A percentile compares a stretch with the other conserved stretches of the same genome.
phyloP scores from a whole-genome alignment of 2,797 vertebrate genomes.

The Pangasius mekongensis region DNA sequence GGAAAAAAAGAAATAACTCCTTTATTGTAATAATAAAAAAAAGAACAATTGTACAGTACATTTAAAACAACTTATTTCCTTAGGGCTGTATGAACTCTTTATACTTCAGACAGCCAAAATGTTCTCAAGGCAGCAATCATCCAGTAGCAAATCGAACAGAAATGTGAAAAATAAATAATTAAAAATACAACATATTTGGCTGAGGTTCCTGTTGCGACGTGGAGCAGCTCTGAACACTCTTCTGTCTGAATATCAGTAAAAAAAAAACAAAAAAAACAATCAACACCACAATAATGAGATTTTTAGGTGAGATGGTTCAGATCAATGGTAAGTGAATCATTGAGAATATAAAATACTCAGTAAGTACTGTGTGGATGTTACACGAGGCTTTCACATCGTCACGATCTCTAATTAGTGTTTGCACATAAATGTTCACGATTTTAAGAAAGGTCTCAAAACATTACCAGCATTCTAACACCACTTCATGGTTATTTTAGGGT shows the following conservation, averaged over 20 bases:
- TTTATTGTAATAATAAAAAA: constrained; percentile 67
- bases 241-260: background rate
- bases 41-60: constrained; percentile 44
- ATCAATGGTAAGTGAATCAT: background rate
- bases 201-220: background rate
- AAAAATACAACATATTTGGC: background rate
- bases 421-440: background rate
- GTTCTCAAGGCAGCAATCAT: background rate
- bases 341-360: background rate
- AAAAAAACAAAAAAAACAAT: background rate
- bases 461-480: background rate
- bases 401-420: background rate
- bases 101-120: background rate
- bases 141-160: background rate
- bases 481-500: background rate
- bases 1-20: constrained; percentile 7
- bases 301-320: background rate
- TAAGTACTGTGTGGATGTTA: background rate
- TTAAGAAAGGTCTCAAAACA: background rate
- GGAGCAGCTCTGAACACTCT: background rate
- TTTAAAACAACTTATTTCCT: constrained; percentile 62
- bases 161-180: constrained; percentile 10
- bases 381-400: background rate
- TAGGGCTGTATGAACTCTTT: background rate
- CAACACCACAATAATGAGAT: background rate